phyloP scores from a whole-genome alignment of 2,113 vertebrate species.

The Pycnonotus jocosus region DNA sequence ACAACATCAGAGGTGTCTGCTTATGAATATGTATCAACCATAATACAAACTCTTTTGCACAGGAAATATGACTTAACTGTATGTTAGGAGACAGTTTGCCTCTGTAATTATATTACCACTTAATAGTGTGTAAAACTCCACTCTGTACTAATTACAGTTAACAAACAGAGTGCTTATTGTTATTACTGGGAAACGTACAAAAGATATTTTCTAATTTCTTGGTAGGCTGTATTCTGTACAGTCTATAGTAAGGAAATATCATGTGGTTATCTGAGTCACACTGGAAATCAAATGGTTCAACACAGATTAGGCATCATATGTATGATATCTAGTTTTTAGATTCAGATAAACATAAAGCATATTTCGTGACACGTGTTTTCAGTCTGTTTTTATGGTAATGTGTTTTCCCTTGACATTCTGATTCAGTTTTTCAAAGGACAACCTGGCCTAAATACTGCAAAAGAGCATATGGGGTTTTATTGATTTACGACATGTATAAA shows the following conservation, averaged over 20 bases:
- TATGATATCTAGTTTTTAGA: not conserved
- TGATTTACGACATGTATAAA: not conserved
- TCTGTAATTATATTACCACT: slow-evolving; percentile 60
- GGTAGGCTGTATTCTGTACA: not conserved
- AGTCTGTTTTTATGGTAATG: not conserved
- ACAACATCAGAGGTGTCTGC: not conserved
- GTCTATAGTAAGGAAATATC: not conserved
- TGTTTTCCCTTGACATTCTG: not conserved
- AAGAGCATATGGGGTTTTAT: not conserved
- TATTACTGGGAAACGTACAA: slow-evolving; percentile 28
- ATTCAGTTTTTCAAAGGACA: not conserved
- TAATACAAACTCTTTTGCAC: slow-evolving; percentile 7
- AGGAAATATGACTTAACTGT: slow-evolving; percentile 42
- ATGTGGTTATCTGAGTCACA: not conserved
- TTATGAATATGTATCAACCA: slow-evolving; percentile 46
- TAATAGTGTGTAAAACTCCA: slow-evolving; percentile 35
- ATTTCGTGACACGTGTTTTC: not conserved
- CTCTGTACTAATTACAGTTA: slow-evolving; percentile 53
- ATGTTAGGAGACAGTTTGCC: slow-evolving; percentile 25
- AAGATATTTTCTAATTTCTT: not conserved
- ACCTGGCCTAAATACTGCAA: not conserved
- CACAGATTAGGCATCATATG: not conserved
- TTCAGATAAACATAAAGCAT: not conserved
- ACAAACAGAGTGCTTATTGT: slow-evolving; percentile 32
- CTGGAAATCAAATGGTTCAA: not conserved